These are phyloP conservation scores for Xylophagus ater DNA, from an alignment of 2,888 invertebrate species.

Conservation along the genomic window DNA sequence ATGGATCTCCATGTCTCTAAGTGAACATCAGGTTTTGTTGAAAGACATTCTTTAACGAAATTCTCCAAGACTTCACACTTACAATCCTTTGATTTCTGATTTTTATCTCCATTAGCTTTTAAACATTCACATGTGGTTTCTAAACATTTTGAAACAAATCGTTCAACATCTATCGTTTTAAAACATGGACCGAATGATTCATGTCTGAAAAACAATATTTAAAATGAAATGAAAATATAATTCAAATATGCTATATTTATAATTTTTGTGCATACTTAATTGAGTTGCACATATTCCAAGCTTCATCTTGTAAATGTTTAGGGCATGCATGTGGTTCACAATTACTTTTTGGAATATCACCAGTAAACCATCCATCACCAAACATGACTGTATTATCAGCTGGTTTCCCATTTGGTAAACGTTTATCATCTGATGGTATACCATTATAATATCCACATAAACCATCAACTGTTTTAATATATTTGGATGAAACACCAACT, in stretches of 20 bases:
- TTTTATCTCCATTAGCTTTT: constrained; percentile 31
- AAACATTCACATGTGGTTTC: constrained; percentile 68
- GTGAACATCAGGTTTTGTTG: constrained; percentile 50
- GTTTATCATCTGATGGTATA: constrained; percentile 53
- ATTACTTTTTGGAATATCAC: constrained; percentile 29
- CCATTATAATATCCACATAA: constrained; percentile 70
- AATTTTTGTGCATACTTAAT: constrained; percentile 46
- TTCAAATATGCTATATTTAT: not conserved
- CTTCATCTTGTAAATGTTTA: constrained; percentile 48
- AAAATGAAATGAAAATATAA: not conserved
- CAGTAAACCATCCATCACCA: constrained; percentile 62
- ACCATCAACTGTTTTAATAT: constrained; percentile 57
- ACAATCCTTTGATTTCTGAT: constrained; percentile 42
- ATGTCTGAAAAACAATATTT: constrained; percentile 38
- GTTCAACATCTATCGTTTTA: constrained; percentile 51
- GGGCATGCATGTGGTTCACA: constrained; percentile 55
- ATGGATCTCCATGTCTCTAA: constrained; percentile 59
- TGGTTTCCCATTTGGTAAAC: constrained; percentile 53
- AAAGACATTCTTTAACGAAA: constrained; percentile 63
- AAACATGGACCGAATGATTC: constrained; percentile 55
- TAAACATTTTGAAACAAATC: constrained; percentile 59
- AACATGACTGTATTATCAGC: constrained; percentile 57
- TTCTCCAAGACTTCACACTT: constrained; percentile 58
- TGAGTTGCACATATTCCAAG: constrained; percentile 55
- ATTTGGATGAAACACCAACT: constrained; percentile 55